Conservation (phyloP, 1,140 invertebrate genomes). For the Pseudobourletiella spinata region DNA sequence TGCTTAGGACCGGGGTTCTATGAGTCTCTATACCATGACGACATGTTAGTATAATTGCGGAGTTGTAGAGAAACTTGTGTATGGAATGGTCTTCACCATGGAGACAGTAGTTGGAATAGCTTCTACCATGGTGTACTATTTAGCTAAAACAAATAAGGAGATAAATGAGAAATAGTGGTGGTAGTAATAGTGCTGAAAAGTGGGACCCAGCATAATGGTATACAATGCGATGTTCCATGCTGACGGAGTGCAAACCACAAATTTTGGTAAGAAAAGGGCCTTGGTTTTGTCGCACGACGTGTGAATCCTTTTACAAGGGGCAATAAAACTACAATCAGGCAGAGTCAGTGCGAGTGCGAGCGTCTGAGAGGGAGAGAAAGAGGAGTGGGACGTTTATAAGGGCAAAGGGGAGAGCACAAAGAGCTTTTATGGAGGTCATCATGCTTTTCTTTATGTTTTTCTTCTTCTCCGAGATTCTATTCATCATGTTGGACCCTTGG, state of each 20-base stretch:
- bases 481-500: neutral
- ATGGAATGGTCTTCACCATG: too few relatives aligned
- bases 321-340: slow-evolving; percentile 27
- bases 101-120: too few relatives aligned
- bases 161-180: too few relatives aligned
- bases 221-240: too few relatives aligned
- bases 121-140: too few relatives aligned
- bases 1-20: too few relatives aligned
- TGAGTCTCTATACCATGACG: too few relatives aligned
- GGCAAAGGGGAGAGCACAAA: neutral
- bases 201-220: too few relatives aligned
- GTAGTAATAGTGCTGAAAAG: too few relatives aligned
- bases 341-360: neutral
- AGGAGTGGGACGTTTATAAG: neutral
- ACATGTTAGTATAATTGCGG: too few relatives aligned
- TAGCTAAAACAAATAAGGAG: too few relatives aligned
- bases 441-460: slow-evolving; percentile 8
- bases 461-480: slow-evolving; percentile 12
- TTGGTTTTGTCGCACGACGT: slow-evolving; percentile 32
- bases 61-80: too few relatives aligned
- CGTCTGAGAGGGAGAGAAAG: neutral
- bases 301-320: slow-evolving; percentile 31
- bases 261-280: neutral
- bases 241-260: neutral
- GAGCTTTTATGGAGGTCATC: slow-evolving; percentile 18